Base-by-base conservation (phyloP, 1,140 invertebrate species). In the Leucophenga varia region DNA sequence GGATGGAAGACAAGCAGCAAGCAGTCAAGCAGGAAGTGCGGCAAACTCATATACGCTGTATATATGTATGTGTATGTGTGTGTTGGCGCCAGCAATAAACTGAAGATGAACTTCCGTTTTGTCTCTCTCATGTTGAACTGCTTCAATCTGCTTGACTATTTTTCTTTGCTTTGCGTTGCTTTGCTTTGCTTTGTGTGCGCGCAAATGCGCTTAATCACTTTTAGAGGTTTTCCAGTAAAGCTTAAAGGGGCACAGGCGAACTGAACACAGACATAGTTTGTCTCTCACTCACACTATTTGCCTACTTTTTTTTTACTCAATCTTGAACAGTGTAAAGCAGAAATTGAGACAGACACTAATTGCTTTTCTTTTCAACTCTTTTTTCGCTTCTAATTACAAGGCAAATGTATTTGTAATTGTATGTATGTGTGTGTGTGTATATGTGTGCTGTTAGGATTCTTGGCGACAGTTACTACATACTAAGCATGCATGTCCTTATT, bases 181-280 rank as follows among this genome's bases (percentile, higher is more conserved):
- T 51, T 37, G 22, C 22, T 56, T 45, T 41, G 39, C 38, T 37
- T 22, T 49, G 38, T 51, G 46, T 25, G 22, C 52, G 55, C 56
- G 47, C 56, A 67, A 67, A 63, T 51, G 64, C 56, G 57, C 51
- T 59, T 59, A 67, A 67, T 67, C 63, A 67, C 63, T 68, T 49
- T 44, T 38, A 51, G 54, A 46, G 46, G 32, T 30, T 47, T 22
- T 45, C 22, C 32, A 1, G 28, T 9, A 37, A 49, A 34, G 31
- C n/a, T 18, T 20, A 28, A 34, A 44, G 43, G 34, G 28, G 19
- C 10, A 16, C 9, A 44, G 38, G 34, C 34, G 51, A n/a, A n/a
- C n/a, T n/a, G n/a, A n/a, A n/a, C n/a, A n/a, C n/a, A n/a, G n/a
- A n/a, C n/a, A n/a, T n/a, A n/a, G n/a, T n/a, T n/a, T n/a, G 55